Conservation (phyloP, 2,113 vertebrate genomes). For the Murina feae region DNA sequence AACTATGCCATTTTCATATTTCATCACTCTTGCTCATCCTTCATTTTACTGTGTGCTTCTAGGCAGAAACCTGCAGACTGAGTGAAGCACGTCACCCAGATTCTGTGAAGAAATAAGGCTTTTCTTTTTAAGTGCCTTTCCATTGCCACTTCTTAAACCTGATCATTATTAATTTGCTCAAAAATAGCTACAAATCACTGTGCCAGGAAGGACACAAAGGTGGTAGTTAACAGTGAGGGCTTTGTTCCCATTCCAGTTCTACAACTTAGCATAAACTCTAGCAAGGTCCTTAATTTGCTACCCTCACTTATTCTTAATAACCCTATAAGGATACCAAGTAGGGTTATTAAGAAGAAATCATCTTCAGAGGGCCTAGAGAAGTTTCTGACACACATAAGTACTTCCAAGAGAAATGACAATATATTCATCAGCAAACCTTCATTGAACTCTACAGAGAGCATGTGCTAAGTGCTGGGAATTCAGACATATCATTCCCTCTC, state of each 20-base stretch:
- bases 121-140: conserved; percentile 34
- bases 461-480: background rate
- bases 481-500: background rate
- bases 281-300: background rate
- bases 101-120: conserved; percentile 44
- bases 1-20: background rate
- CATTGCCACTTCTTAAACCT: conserved; percentile 48
- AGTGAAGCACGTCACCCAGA: conserved; percentile 29
- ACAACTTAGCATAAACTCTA: background rate
- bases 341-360: background rate
- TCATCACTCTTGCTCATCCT: background rate
- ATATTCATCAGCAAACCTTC: background rate
- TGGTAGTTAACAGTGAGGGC: background rate
- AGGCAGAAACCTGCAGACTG: background rate
- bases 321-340: background rate
- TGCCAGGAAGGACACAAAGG: background rate
- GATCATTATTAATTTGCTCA: conserved; percentile 51
- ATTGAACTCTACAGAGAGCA: background rate
- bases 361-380: background rate
- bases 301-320: background rate
- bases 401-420: background rate
- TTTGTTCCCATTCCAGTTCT: background rate
- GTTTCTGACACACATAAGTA: background rate
- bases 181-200: background rate
- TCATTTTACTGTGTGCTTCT: background rate